phyloP scores from a whole-genome alignment of 2,113 vertebrate genomes.

The Antennarius striatus region DNA sequence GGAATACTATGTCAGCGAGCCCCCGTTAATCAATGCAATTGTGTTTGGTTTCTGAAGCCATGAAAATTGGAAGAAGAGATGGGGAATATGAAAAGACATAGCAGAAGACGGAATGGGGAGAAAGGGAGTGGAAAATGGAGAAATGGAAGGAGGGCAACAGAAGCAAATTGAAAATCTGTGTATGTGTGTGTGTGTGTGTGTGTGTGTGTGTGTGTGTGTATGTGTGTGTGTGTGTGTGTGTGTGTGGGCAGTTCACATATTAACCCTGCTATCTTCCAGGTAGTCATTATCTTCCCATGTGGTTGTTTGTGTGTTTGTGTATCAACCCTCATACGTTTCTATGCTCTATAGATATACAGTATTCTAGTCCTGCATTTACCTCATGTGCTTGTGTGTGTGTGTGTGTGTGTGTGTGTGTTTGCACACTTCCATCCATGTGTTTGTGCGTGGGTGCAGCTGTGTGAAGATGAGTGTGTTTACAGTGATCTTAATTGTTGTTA shows the following conservation, averaged over 20 bases:
- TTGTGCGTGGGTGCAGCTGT: constrained; percentile 35
- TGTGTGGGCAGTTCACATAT: constrained; percentile 56
- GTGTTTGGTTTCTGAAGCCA: constrained; percentile 72
- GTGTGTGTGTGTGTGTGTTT: constrained; percentile 17
- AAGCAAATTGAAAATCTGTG: constrained; percentile 79
- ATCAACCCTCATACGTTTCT: constrained; percentile 62
- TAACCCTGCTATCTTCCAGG: constrained; percentile 74
- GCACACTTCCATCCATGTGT: constrained; percentile 31
- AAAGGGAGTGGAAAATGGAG: constrained; percentile 58
- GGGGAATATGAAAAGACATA: constrained; percentile 58
- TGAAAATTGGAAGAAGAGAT: constrained; percentile 68
- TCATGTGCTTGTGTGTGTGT: constrained; percentile 12
- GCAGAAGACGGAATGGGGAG: constrained; percentile 35
- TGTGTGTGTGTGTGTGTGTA: constrained; percentile 43
- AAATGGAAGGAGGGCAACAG: constrained; percentile 55
- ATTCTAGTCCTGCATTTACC: constrained; percentile 41
- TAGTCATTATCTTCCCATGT: constrained; percentile 68
- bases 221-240: not conserved
- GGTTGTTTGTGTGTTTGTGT: constrained; percentile 37
- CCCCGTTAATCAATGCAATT: constrained; percentile 74
- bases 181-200: not conserved
- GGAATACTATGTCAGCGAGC: constrained; percentile 70
- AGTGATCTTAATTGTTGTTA: constrained; percentile 77
- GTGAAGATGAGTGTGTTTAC: constrained; percentile 65
- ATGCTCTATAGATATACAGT: constrained; percentile 37